Percentiles rank a stretch among this genome's conserved stretches.
These are phyloP conservation scores for Atractosteus spatula DNA, from an alignment of 2,113 vertebrate genomes.

Conservation along the genomic window DNA sequence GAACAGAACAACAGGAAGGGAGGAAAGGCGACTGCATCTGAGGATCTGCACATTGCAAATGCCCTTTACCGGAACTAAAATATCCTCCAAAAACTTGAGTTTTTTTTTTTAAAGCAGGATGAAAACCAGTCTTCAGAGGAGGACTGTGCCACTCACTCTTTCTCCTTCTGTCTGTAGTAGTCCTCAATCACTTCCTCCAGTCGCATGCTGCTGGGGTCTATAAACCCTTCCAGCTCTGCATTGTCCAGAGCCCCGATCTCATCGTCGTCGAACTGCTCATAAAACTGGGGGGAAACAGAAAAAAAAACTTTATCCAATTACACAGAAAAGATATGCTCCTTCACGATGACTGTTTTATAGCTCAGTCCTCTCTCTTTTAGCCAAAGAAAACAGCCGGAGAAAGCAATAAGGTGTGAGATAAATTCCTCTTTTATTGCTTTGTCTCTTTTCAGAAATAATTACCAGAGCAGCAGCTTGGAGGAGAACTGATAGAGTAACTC, in stretches of 20 bases:
- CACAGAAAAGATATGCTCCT: background rate
- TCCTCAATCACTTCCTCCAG: constrained; percentile 85
- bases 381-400: background rate
- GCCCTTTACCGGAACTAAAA: no score
- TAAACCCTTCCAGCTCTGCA: constrained; percentile 86
- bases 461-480: background rate
- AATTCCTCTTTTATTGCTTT: background rate
- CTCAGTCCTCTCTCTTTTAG: background rate
- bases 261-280: constrained; percentile 90
- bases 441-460: background rate
- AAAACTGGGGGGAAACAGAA: constrained; percentile 71
- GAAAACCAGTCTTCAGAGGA: no score
- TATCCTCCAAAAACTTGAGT: no score
- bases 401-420: background rate
- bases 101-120: no score
- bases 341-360: background rate
- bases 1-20: no score
- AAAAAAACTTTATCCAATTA: background rate
- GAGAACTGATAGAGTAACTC: background rate
- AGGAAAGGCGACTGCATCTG: no score
- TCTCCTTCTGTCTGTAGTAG: constrained; percentile 83
- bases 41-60: no score
- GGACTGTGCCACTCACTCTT: constrained; percentile 68
- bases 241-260: constrained; percentile 96
- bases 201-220: constrained; percentile 75